Conservation (phyloP, 1,140 invertebrate species). For the Globodera rostochiensis region DNA sequence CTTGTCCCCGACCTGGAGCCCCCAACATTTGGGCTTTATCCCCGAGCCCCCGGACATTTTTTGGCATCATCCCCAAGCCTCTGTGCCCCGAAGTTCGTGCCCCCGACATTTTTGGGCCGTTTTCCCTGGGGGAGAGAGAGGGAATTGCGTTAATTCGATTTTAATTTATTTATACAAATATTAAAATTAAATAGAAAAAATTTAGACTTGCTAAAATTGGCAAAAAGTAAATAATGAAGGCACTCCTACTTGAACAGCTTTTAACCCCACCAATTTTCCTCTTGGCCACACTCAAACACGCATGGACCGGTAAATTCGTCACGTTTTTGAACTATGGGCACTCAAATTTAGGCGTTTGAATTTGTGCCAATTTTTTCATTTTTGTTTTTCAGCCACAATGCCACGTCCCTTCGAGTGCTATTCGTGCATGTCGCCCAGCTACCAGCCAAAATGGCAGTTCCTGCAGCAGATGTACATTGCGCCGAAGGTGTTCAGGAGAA, state of each 20-base stretch:
- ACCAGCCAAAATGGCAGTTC: constrained; percentile 58
- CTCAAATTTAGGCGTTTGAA: background rate
- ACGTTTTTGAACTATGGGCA: background rate
- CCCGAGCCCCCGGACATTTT: background rate
- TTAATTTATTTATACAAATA: too few relatives aligned
- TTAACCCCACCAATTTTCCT: background rate
- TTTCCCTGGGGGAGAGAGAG: too few relatives aligned
- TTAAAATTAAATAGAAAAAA: background rate
- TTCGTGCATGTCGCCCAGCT: constrained; percentile 61
- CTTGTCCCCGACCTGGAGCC: too few relatives aligned
- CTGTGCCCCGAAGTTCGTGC: too few relatives aligned
- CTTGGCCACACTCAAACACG: background rate
- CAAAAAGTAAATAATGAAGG: background rate
- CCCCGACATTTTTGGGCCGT: too few relatives aligned
- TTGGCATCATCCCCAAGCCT: too few relatives aligned
- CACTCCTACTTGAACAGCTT: background rate
- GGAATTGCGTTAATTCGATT: too few relatives aligned
- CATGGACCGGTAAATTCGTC: background rate
- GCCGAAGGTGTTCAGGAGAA: constrained; percentile 48
- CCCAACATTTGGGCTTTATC: background rate
- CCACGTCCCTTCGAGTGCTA: constrained; percentile 58
- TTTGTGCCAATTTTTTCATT: background rate
- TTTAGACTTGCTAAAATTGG: background rate
- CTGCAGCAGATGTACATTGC: constrained; percentile 56
- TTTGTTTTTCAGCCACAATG: constrained; percentile 47